These are phyloP conservation scores for Oenanthe melanoleuca DNA, from an alignment of 2,113 vertebrate species.

Conservation along the genomic window DNA sequence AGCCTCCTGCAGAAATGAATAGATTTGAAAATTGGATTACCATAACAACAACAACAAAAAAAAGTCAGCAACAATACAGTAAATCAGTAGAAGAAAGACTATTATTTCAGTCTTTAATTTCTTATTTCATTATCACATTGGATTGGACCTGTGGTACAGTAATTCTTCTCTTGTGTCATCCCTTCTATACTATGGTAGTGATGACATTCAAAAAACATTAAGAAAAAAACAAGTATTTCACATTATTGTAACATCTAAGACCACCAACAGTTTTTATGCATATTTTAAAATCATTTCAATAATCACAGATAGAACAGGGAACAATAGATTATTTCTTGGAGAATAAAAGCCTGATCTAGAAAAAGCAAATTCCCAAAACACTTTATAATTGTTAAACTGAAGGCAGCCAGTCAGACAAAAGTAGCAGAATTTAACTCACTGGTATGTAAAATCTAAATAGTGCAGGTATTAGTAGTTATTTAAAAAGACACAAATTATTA, in stretches of 20 bases:
- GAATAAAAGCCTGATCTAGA: neutral
- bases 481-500: neutral
- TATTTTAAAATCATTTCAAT: neutral
- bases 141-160: neutral
- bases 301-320: neutral
- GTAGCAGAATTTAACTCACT: neutral
- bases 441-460: neutral
- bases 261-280: neutral
- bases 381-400: neutral
- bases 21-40: neutral
- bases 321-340: neutral
- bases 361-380: neutral
- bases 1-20: conserved; percentile 73
- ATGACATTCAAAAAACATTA: neutral
- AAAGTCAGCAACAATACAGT: neutral
- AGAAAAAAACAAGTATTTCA: neutral
- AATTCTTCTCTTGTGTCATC: neutral
- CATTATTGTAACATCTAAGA: neutral
- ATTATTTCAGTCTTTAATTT: neutral
- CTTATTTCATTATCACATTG: neutral
- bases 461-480: neutral
- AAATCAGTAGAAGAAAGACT: neutral
- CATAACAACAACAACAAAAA: neutral
- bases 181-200: neutral
- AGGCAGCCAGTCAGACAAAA: neutral